Evolutionary conservation across 2,888 invertebrate genomes (phyloP), one percentile per base, ranked within the genome.

Genomic region (Oscheius myriophilus): DNA sequence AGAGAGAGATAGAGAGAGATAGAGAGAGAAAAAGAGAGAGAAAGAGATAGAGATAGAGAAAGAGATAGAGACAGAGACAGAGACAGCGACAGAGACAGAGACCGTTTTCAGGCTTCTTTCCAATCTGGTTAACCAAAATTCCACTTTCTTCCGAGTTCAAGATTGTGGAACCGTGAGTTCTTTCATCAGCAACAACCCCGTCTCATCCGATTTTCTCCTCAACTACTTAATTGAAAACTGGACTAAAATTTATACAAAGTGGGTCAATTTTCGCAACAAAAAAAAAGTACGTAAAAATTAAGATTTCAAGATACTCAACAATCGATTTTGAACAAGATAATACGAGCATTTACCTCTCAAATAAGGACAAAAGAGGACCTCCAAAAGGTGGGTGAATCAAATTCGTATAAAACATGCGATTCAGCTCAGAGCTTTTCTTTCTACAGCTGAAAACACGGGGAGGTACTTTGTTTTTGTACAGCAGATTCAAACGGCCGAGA

Each of bases 181-280:
- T 1, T 72, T 65, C 18, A 69, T 84, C 9, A 76, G 78, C 51
- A 69, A 70, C 18, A 76, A 61, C 49, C 33, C 61, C 3, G 25
- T 78, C n/a, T 79, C 81, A 45, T 61, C 75, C 45, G 79, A 79
- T 25, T 59, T 78, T 1, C 69, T 82, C 57, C 72, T 84, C 46
- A 81, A 81, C 45, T 83, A 79, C 57, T 57, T 84, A 62, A 72
- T 83, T 39, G 80, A 79, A 12, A 69, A 82, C 66, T 84, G 84
- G 84, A 69, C 72, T 52, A 63, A 76, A 49, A 75, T 84, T 53
- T 77, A 79, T 45, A 67, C 53, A 53, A 53, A 41, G 64, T 64
- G 26, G 2, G 63, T 2, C 2, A 9, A 14, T 46, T 33, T 45
- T 46, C 11, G 23, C 11, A 21, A n/a, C 33, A 26, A 67, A 23